A percentile compares a stretch with the other conserved stretches of the same genome.
phyloP scores from a whole-genome alignment of 2,113 vertebrate species.

The Vidua macroura region DNA sequence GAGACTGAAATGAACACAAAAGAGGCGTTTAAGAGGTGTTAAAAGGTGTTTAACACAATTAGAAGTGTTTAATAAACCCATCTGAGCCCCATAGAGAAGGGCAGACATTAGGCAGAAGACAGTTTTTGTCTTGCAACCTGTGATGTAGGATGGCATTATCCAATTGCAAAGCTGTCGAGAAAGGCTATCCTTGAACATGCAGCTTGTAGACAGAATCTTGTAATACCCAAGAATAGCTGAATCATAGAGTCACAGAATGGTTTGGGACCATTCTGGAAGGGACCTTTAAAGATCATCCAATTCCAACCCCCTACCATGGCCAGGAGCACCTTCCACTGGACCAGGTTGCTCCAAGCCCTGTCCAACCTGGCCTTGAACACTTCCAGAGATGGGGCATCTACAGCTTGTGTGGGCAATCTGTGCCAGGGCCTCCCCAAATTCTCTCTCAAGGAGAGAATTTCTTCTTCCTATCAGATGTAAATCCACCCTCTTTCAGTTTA shows the following conservation, averaged over 20 bases:
- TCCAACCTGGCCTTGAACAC: neutral
- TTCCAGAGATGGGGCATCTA: neutral
- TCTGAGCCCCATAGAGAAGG: neutral
- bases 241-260: neutral
- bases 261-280: neutral
- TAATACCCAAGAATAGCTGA: neutral
- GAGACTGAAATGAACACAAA: neutral
- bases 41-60: neutral
- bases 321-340: neutral
- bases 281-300: neutral
- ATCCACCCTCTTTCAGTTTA: neutral
- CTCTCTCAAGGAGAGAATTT: neutral
- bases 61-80: neutral
- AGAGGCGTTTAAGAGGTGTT: neutral
- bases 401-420: neutral
- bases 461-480: neutral
- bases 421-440: neutral
- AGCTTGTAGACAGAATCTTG: neutral
- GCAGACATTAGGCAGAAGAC: neutral
- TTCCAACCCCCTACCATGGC: neutral
- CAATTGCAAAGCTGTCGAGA: neutral
- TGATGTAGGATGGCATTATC: neutral
- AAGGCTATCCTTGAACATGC: neutral
- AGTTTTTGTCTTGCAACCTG: neutral
- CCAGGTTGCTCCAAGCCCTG: neutral